Evolutionary conservation across 2,113 vertebrate genomes (phyloP).

Genomic region (Speoplatyrhinus poulsoni): DNA sequence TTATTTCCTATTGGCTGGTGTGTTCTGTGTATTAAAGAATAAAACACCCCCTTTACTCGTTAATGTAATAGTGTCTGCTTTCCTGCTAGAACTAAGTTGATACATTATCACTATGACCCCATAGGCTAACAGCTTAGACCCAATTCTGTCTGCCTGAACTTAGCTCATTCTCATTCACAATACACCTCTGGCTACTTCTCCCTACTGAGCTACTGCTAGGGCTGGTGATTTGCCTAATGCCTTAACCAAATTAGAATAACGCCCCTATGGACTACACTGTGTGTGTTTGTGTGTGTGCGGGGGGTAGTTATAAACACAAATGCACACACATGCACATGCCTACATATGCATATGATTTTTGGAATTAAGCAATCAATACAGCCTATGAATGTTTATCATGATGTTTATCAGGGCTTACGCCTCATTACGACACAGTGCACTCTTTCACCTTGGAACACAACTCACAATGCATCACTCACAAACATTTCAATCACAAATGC

Average conservation of each 20-base stretch:
- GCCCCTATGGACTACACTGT: conserved; percentile 48
- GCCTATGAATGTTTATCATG: conserved; percentile 24
- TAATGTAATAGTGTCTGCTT: conserved; percentile 50
- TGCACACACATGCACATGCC: no score
- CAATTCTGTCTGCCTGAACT: conserved; percentile 72
- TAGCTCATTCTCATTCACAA: conserved; percentile 66
- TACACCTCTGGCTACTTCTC: conserved; percentile 50
- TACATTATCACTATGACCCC: conserved; percentile 69
- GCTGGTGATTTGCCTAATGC: conserved; percentile 66
- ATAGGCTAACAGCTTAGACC: conserved; percentile 65
- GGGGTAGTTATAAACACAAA: not conserved
- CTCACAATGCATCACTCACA: conserved; percentile 27
- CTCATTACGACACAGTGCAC: conserved; percentile 46
- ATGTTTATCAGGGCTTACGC: conserved; percentile 18
- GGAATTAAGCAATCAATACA: not conserved
- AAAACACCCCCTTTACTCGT: conserved; percentile 40
- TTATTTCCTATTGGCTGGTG: conserved; percentile 24
- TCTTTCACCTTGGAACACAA: conserved; percentile 52
- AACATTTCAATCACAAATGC: conserved; percentile 31
- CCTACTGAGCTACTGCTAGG: conserved; percentile 38
- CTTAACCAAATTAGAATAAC: conserved; percentile 61
- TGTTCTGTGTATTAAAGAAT: not conserved
- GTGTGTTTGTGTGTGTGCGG: conserved; percentile 6
- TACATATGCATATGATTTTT: conserved; percentile 20
- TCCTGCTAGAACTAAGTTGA: conserved; percentile 59